phyloP scores from a whole-genome alignment of 2,113 vertebrate genomes.

The Nyctibius bracteatus region DNA sequence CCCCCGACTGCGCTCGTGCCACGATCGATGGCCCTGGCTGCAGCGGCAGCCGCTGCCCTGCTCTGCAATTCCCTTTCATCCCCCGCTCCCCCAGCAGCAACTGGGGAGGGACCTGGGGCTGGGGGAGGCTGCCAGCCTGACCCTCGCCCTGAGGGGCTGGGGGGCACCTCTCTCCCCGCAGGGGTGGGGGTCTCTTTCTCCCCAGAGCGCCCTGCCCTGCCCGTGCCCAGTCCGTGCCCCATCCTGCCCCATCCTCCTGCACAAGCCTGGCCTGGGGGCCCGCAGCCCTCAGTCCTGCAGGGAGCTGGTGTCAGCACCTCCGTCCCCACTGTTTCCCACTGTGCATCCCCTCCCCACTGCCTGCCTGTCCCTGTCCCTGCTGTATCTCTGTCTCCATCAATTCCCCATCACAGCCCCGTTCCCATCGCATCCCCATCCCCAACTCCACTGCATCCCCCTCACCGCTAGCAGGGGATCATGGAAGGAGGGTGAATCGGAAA shows the following conservation, averaged over 20 bases:
- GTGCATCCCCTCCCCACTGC: not conserved
- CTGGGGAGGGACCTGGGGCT: not conserved
- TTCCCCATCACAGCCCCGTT: not conserved
- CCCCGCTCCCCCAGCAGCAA: not conserved
- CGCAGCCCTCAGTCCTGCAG: fast-evolving
- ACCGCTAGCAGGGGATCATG: fast-evolving
- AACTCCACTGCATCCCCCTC: not conserved
- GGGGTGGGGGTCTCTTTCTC: not conserved
- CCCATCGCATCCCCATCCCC: not conserved
- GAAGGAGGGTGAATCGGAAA: not conserved
- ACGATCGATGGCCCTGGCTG: slow-evolving; percentile 7
- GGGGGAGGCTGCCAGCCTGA: not conserved
- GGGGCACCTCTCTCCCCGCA: not conserved
- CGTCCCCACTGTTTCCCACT: fast-evolving
- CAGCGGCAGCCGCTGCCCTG: not conserved
- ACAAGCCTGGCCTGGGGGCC: not conserved
- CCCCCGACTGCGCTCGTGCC: not conserved
- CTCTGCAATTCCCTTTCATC: slow-evolving; percentile 63
- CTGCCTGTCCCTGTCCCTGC: not conserved
- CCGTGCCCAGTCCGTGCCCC: not conserved
- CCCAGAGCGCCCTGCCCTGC: not conserved
- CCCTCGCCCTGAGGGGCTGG: not conserved
- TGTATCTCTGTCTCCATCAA: not conserved
- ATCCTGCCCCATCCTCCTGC: not conserved
- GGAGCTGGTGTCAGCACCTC: not conserved